Conservation (phyloP, 2,113 vertebrate genomes). For the Sorex araneus region DNA sequence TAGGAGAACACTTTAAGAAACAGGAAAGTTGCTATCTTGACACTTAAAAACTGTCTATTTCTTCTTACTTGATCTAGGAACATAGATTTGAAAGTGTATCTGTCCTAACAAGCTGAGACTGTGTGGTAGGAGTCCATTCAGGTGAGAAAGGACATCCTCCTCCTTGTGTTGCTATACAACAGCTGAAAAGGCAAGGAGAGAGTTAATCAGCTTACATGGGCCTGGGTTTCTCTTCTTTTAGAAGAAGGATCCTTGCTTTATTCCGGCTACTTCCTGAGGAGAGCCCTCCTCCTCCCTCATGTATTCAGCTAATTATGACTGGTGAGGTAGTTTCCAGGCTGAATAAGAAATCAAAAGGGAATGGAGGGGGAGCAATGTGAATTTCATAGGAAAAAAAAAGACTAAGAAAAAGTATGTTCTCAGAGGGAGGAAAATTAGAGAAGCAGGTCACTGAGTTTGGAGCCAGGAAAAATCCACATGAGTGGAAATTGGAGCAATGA, state of each 20-base stretch:
- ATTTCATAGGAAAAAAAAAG: constrained; percentile 82
- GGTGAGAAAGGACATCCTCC: no score
- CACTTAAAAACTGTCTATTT: constrained; percentile 32
- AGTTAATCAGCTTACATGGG: constrained; percentile 63
- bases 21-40: not conserved
- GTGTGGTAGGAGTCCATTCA: constrained; percentile 33
- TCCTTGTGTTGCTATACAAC: constrained; percentile 54
- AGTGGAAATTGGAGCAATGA: constrained; percentile 87
- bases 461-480: constrained; percentile 89
- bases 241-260: constrained; percentile 69
- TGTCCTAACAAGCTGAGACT: constrained; percentile 32
- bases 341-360: constrained; percentile 78
- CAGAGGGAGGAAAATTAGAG: constrained; percentile 79
- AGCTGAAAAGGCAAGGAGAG: constrained; percentile 62
- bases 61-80: constrained; percentile 22
- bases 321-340: constrained; percentile 72
- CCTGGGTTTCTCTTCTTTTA: constrained; percentile 59
- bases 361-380: constrained; percentile 61
- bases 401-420: constrained; percentile 85
- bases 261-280: constrained; percentile 69
- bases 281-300: constrained; percentile 58
- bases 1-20: not conserved
- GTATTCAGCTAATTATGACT: constrained; percentile 71
- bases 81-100: constrained; percentile 4
- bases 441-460: constrained; percentile 88